Evolutionary conservation across 2,113 vertebrate species (phyloP).

Genomic region (Erinaceus europaeus): DNA sequence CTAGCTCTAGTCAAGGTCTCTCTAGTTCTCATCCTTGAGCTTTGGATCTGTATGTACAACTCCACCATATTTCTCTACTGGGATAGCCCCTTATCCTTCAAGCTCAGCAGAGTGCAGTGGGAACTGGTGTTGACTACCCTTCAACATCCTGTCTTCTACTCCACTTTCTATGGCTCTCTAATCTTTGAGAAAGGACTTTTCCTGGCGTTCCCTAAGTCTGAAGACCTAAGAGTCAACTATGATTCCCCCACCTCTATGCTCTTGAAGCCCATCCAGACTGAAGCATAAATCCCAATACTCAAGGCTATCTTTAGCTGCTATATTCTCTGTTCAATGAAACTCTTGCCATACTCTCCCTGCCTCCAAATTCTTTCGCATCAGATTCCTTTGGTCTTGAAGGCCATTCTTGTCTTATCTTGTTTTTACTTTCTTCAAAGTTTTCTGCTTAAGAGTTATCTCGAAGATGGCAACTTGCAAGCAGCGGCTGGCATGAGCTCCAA

Average conservation of each 20-base stretch:
- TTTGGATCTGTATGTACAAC: not conserved
- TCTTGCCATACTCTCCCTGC: not conserved
- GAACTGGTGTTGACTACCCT: not conserved
- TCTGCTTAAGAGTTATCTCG: not conserved
- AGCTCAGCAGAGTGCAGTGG: not conserved
- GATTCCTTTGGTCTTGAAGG: not conserved
- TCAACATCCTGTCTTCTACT: accelerated
- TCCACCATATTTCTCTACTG: not conserved
- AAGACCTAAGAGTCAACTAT: not conserved
- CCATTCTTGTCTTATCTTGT: not conserved
- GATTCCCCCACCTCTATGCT: not conserved
- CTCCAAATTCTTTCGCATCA: not conserved
- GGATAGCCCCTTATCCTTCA: not conserved
- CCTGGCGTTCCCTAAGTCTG: not conserved
- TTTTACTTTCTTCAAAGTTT: not conserved
- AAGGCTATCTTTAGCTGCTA: not conserved
- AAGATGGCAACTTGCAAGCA: too few relatives aligned
- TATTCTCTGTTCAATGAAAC: not conserved
- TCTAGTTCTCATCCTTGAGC: too few relatives aligned
- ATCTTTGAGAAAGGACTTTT: not conserved
- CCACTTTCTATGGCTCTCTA: not conserved
- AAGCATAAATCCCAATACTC: not conserved
- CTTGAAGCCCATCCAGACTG: not conserved
- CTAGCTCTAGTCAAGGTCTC: not conserved
- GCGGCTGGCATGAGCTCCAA: too few relatives aligned